Evolutionary conservation across 2,888 invertebrate genomes (phyloP), one percentile per base, ranked within the genome.

Genomic region (Strigamia crassipes): DNA sequence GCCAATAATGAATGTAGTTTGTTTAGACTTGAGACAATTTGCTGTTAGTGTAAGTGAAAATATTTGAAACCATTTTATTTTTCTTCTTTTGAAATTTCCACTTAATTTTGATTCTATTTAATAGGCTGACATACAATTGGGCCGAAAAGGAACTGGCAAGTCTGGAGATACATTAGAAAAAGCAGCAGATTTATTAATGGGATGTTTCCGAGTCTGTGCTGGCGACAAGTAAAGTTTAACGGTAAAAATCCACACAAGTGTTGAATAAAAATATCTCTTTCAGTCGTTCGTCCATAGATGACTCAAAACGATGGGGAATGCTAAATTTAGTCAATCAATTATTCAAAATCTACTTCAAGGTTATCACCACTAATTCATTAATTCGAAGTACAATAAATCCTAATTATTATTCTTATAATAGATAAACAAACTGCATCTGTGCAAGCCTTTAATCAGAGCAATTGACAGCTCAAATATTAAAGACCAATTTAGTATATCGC

Each of bases 241-340:
- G 15, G n/a, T 4, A 51, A 18, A 38, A 38, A 38, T 38, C 6
- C 9, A 9, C 10, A 1, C 38, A 38, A 38, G 41, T 73, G 18
- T 3, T 78, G 38, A 18, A 42, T 23, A 81, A 46, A 61, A 81
- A 21, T 79, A 46, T 15, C 83, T 41, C 82, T 86, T 87, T 83
- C 86, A 91, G 91, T 84, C 92, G 96, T 83, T 94, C 96, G 8
- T 92, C 94, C 0, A 95, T 96, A 85, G 93, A 93, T 82, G 95
- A 96, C 83, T 96, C 98, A 0, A 99, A 99, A 89, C 92, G 96
- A 86, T 92, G 96, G 89, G 99, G 98, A 82, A 98, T 99, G 96
- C 89, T 99, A 85, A 94, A 94, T 86, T 90, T 99, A 83, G 97
- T 99, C 0, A 99, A 99, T 89, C 99, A 99, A 88, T 90, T 99